Percentiles rank a stretch among this genome's conserved stretches.
phyloP scores from a whole-genome alignment of 2,113 vertebrate species.

The Nothobranchius kuhntae region DNA sequence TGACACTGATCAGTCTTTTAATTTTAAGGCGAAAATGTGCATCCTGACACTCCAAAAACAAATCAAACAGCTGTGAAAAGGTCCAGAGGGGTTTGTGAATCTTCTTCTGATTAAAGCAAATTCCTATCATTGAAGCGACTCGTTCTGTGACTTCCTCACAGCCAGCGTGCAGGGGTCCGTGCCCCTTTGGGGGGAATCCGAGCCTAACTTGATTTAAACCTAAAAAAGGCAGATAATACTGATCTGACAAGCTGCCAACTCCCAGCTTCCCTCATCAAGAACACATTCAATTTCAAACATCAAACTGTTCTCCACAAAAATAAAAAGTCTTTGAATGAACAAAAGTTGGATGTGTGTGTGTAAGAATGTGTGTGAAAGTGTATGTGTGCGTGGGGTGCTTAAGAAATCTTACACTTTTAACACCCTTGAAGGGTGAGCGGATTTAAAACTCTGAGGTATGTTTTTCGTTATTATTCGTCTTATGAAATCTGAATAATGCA shows the following conservation, averaged over 20 bases:
- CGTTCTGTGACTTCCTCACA: slow-evolving; percentile 53
- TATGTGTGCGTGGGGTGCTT: background rate
- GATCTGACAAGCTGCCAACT: slow-evolving; percentile 74
- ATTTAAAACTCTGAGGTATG: slow-evolving; percentile 23
- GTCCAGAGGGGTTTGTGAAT: slow-evolving; percentile 50
- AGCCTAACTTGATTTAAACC: slow-evolving; percentile 75
- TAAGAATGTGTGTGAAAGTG: no score
- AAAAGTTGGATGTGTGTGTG: slow-evolving; percentile 28
- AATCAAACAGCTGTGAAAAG: slow-evolving; percentile 53
- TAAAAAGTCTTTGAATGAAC: slow-evolving; percentile 54
- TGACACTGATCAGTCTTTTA: slow-evolving; percentile 1
- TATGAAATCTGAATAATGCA: slow-evolving; percentile 23
- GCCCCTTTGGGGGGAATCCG: slow-evolving; percentile 62
- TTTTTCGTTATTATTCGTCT: slow-evolving; percentile 14
- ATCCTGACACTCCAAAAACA: slow-evolving; percentile 45
- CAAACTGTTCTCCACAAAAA: slow-evolving; percentile 65
- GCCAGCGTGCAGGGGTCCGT: slow-evolving; percentile 51
- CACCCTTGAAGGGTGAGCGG: slow-evolving; percentile 46
- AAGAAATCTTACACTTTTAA: slow-evolving; percentile 56
- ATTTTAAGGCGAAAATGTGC: slow-evolving; percentile 28
- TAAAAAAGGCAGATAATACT: slow-evolving; percentile 72
- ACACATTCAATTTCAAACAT: slow-evolving; percentile 69
- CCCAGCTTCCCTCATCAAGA: slow-evolving; percentile 73
- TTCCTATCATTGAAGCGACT: slow-evolving; percentile 69
- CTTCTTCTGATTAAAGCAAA: slow-evolving; percentile 71